phyloP scores from a whole-genome alignment of 2,888 invertebrate genomes.

The Prosopocoilus inquinatus region DNA sequence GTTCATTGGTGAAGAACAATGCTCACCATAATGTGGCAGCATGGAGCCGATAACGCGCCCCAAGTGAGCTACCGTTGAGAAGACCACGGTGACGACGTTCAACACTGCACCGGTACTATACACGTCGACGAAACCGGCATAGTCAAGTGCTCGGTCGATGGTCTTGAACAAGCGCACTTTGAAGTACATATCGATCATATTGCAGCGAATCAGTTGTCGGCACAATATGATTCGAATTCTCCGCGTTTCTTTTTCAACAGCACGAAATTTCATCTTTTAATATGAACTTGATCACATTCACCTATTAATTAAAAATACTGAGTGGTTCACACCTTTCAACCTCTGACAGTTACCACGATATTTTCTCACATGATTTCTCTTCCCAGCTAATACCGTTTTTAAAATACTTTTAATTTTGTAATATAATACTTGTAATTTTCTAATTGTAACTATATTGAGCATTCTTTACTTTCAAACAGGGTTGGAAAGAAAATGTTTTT shows the following conservation, averaged over 20 bases:
- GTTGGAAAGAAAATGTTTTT: too few species aligned
- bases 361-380: too few species aligned
- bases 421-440: too few species aligned
- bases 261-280: not conserved
- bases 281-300: not conserved
- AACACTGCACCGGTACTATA: constrained; percentile 27
- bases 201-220: not conserved
- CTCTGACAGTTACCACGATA: too few species aligned
- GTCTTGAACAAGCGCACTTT: constrained; percentile 23
- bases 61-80: constrained; percentile 30
- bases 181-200: constrained; percentile 17
- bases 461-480: too few species aligned
- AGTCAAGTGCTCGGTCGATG: constrained; percentile 20
- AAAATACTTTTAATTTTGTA: too few species aligned
- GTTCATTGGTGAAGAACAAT: not conserved
- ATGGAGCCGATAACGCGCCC: constrained; percentile 45
- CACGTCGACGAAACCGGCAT: constrained; percentile 22
- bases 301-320: too few species aligned
- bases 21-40: constrained; percentile 45
- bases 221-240: not conserved
- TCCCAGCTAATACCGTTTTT: too few species aligned
- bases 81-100: constrained; percentile 21
- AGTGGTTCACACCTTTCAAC: too few species aligned
- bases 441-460: too few species aligned
- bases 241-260: not conserved